Base-by-base conservation (phyloP, 2,113 vertebrate genomes). In the Copsychus sechellarum region DNA sequence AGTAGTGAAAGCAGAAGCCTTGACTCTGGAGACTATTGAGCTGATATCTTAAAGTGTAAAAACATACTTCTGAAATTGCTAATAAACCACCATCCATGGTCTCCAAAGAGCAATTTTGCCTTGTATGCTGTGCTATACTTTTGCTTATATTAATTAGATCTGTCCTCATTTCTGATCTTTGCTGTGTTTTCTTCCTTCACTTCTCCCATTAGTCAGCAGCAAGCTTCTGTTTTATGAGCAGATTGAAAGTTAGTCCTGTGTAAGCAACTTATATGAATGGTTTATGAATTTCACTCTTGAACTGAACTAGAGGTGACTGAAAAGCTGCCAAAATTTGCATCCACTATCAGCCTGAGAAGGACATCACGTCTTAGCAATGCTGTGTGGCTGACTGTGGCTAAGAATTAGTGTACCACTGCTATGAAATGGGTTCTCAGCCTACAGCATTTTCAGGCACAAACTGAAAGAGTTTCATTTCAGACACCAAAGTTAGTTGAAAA, bases 1-100 rank as follows among this genome's bases (percentile, higher is more conserved):
- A 57, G 71, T 31, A 62, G 74, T 58, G 80, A 95, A 90, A 96
- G 89, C 92, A 95, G 92, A 93, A 96, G 69, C 70, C 11, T 21
- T 82, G 65, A 74, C 76, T 87, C 87, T 53, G 73, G 87, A 96
- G 65, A 43, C 81, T 85, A 40, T 3, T 77, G 67, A 90, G 74
- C 54, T 57, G 76, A 3, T 80, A 67, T 43, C 73, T 88, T 80
- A 72, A 64, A 92, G 66, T 58, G 42, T 88, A 77, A 96, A 91
- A 94, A 89, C 0, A 5, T 62, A 25, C 70, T 88, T 95, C 92
- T 95, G 82, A 97, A 97, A 96, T 79, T 83, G 74, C 40, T 90
- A 58, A 92, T 93, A 92, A 90, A 81, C 33, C 23, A 77, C 48
- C 66, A 84, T 38, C 43, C 34, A 7, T 28, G n/a, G 69, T 92